Conservation (phyloP, 2,888 invertebrate genomes). For the Philhelius pedissequus region DNA sequence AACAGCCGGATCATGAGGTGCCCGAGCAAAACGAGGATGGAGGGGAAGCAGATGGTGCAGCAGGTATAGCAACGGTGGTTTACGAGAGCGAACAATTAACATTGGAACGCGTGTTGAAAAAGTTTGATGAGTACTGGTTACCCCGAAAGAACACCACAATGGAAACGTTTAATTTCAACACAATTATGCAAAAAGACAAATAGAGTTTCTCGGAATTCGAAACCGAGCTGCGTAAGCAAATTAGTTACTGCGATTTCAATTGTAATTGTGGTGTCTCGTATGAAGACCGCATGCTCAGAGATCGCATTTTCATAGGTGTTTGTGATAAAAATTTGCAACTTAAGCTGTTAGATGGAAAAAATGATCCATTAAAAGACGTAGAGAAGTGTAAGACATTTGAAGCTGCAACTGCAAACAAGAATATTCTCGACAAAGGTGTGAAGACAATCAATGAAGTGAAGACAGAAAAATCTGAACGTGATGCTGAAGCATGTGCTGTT, state of each 20-base stretch:
- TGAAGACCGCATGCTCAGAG: background rate
- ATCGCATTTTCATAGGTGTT: background rate
- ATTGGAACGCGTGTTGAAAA: conserved; percentile 22
- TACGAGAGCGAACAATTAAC: too few species aligned
- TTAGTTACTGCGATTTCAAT: background rate
- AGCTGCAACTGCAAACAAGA: background rate
- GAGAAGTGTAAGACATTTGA: too few species aligned
- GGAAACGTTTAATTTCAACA: conserved; percentile 58
- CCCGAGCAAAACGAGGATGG: too few species aligned
- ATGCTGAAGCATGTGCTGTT: background rate
- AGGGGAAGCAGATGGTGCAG: too few species aligned
- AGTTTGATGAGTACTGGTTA: conserved; percentile 31
- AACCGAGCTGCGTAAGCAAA: background rate
- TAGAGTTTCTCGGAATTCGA: background rate
- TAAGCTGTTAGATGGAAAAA: too few species aligned
- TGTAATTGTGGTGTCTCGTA: background rate
- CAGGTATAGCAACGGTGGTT: too few species aligned
- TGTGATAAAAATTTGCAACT: background rate
- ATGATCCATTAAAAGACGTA: background rate
- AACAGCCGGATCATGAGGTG: too few species aligned
- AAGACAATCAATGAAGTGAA: background rate
- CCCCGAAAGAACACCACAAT: conserved; percentile 36
- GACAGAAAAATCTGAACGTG: background rate
- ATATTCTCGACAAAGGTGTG: background rate
- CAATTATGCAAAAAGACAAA: background rate